Evolutionary conservation across 2,113 vertebrate genomes (phyloP).

Genomic region (Nyctereutes procyonoides): DNA sequence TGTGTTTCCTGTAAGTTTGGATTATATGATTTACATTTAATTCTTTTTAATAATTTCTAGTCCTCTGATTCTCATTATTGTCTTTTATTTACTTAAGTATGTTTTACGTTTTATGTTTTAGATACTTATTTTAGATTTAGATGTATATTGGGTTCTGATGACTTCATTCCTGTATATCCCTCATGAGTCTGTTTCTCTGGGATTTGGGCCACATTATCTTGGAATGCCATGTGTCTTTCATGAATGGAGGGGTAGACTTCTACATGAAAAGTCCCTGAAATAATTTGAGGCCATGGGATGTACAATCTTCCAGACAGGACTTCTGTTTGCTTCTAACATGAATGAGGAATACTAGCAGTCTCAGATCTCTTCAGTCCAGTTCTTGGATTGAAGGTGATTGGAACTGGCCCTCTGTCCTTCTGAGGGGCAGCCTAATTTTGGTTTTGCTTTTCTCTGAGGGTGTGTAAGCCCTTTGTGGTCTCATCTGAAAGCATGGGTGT

Average conservation of each 20-base stretch:
- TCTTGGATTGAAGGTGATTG: no score
- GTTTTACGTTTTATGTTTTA: neutral
- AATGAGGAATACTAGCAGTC: neutral
- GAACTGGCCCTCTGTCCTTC: no score
- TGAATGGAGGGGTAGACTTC: neutral
- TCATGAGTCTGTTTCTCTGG: neutral
- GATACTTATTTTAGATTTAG: neutral
- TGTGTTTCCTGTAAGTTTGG: neutral
- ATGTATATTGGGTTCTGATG: neutral
- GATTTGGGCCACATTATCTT: neutral
- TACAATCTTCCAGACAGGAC: neutral
- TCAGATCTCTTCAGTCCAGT: no score
- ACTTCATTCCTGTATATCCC: neutral
- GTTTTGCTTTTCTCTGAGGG: no score
- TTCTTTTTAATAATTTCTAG: neutral
- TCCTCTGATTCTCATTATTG: neutral
- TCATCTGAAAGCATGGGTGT: no score
- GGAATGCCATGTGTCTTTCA: neutral
- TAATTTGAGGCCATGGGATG: neutral
- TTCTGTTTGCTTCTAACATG: neutral
- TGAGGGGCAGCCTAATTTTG: no score
- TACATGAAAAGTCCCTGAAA: neutral
- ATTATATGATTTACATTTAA: neutral
- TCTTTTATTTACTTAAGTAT: conserved; percentile 18
- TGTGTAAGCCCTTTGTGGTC: no score